Conservation (phyloP, 1,140 invertebrate species). For the Ostrea edulis region DNA sequence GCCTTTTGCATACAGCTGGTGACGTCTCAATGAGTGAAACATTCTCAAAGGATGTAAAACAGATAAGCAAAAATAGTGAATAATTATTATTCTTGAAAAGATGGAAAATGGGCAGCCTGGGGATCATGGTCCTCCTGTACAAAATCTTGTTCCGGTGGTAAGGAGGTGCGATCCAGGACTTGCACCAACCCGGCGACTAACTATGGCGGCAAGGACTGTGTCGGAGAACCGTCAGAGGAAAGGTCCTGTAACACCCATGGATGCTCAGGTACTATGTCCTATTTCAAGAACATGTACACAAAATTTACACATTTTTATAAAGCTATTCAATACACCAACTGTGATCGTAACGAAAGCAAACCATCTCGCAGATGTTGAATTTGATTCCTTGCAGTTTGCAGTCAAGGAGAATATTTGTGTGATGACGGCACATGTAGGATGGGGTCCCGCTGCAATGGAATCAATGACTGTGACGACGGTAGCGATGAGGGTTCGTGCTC, state of each 20-base stretch:
- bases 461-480: constrained; percentile 27
- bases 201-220: constrained; percentile 41
- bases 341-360: too few relatives aligned
- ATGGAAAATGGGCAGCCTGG: constrained; percentile 42
- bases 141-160: constrained; percentile 36
- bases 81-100: not conserved
- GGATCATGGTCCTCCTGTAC: constrained; percentile 42
- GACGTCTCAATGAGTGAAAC: too few relatives aligned
- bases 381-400: not conserved
- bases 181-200: constrained; percentile 40
- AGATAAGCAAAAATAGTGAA: too few relatives aligned
- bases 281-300: not conserved
- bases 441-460: constrained; percentile 3
- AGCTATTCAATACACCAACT: not conserved
- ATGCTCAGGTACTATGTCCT: not conserved
- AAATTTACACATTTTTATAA: not conserved
- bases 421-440: constrained; percentile 27
- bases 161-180: constrained; percentile 34
- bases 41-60: too few relatives aligned
- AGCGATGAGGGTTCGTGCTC: constrained; percentile 39
- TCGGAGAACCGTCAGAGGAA: constrained; percentile 20
- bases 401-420: not conserved
- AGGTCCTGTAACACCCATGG: constrained; percentile 43
- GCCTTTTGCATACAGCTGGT: too few relatives aligned
- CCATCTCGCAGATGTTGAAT: too few relatives aligned